phyloP scores from a whole-genome alignment of 2,888 invertebrate genomes.

The Caenorhabditis doughertyi region DNA sequence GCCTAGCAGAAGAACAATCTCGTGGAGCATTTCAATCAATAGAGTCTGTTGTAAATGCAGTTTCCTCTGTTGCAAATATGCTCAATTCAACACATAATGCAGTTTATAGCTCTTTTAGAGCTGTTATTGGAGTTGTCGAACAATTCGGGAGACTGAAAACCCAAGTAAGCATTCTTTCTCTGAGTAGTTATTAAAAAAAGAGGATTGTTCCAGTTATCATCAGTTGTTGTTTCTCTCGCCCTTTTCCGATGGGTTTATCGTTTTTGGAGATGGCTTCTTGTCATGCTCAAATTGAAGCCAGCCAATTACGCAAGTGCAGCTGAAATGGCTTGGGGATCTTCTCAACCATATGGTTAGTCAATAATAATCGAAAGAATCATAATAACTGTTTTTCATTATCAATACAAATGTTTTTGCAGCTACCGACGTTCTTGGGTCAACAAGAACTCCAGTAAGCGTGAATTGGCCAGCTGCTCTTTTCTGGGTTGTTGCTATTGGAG shows the following conservation, averaged over 20 bases:
- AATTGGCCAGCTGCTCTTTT: slow-evolving; percentile 93
- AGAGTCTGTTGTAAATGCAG: slow-evolving; percentile 92
- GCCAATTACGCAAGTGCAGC: slow-evolving; percentile 83
- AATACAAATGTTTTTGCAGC: slow-evolving; percentile 54
- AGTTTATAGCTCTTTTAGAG: slow-evolving; percentile 93
- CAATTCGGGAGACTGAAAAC: slow-evolving; percentile 91
- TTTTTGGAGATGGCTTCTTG: slow-evolving; percentile 86
- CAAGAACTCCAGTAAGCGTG: slow-evolving; percentile 58
- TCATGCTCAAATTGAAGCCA: slow-evolving; percentile 85
- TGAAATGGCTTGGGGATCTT: slow-evolving; percentile 82
- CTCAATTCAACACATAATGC: slow-evolving; percentile 97
- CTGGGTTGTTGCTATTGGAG: slow-evolving; percentile 91
- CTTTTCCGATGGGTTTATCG: slow-evolving; percentile 68
- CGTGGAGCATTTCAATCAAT: slow-evolving; percentile 95
- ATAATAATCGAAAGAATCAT: neutral
- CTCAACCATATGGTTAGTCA: slow-evolving; percentile 69
- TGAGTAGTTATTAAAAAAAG: neutral
- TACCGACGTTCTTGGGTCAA: slow-evolving; percentile 68
- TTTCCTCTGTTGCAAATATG: slow-evolving; percentile 94
- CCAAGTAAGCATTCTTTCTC: slow-evolving; percentile 86
- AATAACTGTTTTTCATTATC: neutral
- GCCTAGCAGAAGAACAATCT: slow-evolving; percentile 87
- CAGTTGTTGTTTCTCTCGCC: slow-evolving; percentile 70
- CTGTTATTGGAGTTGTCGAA: slow-evolving; percentile 95
- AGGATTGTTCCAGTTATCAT: slow-evolving; percentile 62